Percentiles rank a stretch among this genome's conserved stretches.
phyloP scores from a whole-genome alignment of 35 echinoderm and acorn worm species.

The Patiria miniata region DNA sequence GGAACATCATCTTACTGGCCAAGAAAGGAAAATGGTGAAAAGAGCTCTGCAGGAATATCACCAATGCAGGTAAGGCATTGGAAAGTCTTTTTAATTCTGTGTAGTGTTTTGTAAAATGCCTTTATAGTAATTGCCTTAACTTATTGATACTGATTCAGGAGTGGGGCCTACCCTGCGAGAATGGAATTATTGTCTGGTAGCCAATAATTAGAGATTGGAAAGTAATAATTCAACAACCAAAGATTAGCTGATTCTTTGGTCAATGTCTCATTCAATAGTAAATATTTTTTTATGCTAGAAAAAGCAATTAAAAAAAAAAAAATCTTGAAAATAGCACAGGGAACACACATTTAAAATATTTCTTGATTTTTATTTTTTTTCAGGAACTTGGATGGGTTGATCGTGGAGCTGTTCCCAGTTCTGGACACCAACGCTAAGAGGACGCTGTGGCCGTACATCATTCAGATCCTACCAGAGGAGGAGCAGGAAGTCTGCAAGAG shows the following conservation, averaged over 20 bases:
- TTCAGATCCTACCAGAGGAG: constrained; percentile 95
- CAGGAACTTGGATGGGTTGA: constrained; percentile 93
- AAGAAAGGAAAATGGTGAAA: constrained; percentile 87
- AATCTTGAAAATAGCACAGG: too few species aligned
- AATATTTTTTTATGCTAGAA: too few species aligned
- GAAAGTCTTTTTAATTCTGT: not conserved
- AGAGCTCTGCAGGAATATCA: constrained; percentile 82
- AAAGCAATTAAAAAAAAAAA: too few species aligned
- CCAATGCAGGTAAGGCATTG: constrained; percentile 63
- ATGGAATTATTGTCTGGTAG: too few species aligned
- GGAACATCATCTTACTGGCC: constrained; percentile 89
- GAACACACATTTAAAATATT: not conserved
- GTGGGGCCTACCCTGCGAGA: too few species aligned
- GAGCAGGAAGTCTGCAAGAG: constrained; percentile 89
- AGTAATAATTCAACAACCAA: too few species aligned
- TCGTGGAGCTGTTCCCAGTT: constrained; percentile 88
- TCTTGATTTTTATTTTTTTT: not conserved
- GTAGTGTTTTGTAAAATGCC: too few species aligned
- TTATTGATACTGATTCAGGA: too few species aligned
- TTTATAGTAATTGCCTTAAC: too few species aligned
- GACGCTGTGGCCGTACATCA: constrained; percentile 97
- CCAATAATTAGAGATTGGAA: too few species aligned
- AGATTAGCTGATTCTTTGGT: too few species aligned
- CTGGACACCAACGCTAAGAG: constrained; percentile 94
- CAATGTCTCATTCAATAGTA: too few species aligned